Percentiles rank a stretch among this genome's conserved stretches.
These are phyloP conservation scores for Palloptera scutellata DNA, from an alignment of 2,888 invertebrate species.

Conservation along the genomic window DNA sequence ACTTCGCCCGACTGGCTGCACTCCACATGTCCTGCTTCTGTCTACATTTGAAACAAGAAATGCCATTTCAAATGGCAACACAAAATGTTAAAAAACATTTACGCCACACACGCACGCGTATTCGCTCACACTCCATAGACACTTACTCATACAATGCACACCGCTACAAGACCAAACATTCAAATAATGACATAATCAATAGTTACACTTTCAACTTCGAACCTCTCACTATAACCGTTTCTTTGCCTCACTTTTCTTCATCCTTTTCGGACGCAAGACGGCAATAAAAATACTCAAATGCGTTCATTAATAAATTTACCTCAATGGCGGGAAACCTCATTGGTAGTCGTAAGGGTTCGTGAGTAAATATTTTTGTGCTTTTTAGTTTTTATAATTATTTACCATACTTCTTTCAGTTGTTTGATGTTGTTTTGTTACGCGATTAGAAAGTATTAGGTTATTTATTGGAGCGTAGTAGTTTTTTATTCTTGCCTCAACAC, in stretches of 20 bases:
- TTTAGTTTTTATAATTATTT: too few relatives aligned
- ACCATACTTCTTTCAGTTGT: too few relatives aligned
- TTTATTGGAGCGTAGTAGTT: too few relatives aligned
- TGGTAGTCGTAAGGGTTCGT: too few relatives aligned
- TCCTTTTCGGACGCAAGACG: neutral
- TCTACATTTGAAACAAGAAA: conserved; percentile 5
- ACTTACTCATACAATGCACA: neutral
- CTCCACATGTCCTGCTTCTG: neutral
- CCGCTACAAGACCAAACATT: neutral
- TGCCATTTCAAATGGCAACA: conserved; percentile 10
- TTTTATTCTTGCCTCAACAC: too few relatives aligned
- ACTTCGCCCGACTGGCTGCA: neutral
- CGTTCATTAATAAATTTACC: neutral
- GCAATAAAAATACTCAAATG: neutral
- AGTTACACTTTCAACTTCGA: conserved; percentile 4
- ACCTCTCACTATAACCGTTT: neutral
- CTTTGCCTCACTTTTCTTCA: neutral
- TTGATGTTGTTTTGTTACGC: too few relatives aligned
- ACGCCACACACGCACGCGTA: neutral
- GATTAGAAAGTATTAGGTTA: too few relatives aligned
- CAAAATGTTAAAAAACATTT: neutral
- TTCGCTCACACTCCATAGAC: neutral
- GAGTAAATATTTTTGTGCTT: too few relatives aligned
- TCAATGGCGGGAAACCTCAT: neutral
- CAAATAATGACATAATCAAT: conserved; percentile 18